Base-by-base conservation (phyloP, 1,140 invertebrate species). In the Psilanteris sp. region DNA sequence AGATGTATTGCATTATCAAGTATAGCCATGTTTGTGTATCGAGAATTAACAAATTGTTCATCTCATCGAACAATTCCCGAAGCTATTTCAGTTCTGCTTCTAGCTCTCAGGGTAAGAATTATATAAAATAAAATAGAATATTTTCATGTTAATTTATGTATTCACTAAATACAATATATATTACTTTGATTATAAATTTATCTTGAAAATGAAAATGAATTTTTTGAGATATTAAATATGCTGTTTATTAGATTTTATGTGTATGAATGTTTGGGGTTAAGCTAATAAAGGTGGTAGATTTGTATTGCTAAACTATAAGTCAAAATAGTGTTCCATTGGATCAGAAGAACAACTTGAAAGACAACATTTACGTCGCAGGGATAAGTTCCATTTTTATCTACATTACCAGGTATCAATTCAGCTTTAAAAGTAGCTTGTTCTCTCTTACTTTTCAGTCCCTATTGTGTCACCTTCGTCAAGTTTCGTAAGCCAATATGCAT, bases 1-100 rank as follows among this genome's bases (percentile, higher is more conserved):
- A 92, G 96, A 52, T 97, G 95, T 81, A 93, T 97, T 66, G 96
- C 96, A 10, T 89, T 98, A 1, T 96, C 95, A 29, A 94, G 94
- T 66, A 91, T 99, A 31, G 94, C 95, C 4, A 94, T 96, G 80
- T 97, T 94, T 88, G 87, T 96, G 14, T 94, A 96, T 77, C 90
- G 93, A 83, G 93, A 96, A 84, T 84, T 96, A 1, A 90, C 89
- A 3, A 91, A 93, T 79, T 90, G 90, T 50, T 90, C 89, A 8
- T 84, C 82, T 55, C 93, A 96, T 88, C 89, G 92, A 11, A 93
- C 93, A 74, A 90, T 96, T 20, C 92, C 93, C 8, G 94, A 97
- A 80, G 95, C 96, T 52, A 90, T 98, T 37, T 93, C 93, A 61
- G 94, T 97, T 62, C 90, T 99, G 59, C 91, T 99, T 36, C 91